These are phyloP conservation scores for Apotomis capreana DNA, from an alignment of 2,888 invertebrate genomes.

Conservation along the genomic window DNA sequence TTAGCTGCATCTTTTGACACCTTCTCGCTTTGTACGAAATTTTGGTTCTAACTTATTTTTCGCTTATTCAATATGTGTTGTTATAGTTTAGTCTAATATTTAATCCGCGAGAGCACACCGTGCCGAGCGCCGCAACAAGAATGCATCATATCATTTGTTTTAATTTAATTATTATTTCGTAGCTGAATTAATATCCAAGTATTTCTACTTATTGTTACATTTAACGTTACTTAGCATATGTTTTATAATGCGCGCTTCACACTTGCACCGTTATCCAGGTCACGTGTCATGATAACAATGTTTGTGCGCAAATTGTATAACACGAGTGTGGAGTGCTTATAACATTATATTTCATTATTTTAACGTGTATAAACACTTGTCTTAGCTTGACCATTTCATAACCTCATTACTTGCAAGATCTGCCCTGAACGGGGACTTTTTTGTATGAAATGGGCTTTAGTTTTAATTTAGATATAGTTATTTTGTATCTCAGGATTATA, in stretches of 20 bases:
- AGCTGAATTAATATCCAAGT: constrained; percentile 70
- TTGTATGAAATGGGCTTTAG: constrained; percentile 76
- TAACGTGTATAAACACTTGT: constrained; percentile 27
- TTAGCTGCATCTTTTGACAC: constrained; percentile 45
- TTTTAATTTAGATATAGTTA: constrained; percentile 49
- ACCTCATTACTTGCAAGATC: constrained; percentile 53
- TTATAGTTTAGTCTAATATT: constrained; percentile 45
- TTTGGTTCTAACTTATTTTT: constrained; percentile 48
- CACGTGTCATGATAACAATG: neutral
- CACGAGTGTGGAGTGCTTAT: constrained; percentile 17
- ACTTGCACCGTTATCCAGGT: neutral
- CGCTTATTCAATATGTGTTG: constrained; percentile 55
- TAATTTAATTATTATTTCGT: constrained; percentile 76
- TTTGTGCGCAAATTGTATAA: neutral
- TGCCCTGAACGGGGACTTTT: constrained; percentile 75
- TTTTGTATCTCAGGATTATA: constrained; percentile 43
- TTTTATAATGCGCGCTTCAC: constrained; percentile 22
- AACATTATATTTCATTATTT: constrained; percentile 31
- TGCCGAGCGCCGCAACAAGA: constrained; percentile 78
- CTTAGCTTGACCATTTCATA: constrained; percentile 59
- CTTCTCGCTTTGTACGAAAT: constrained; percentile 18
- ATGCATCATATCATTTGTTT: constrained; percentile 84
- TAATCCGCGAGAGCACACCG: constrained; percentile 66
- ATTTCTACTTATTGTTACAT: constrained; percentile 64
- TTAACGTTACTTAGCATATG: constrained; percentile 40